These are phyloP conservation scores for Tuta absoluta DNA, from an alignment of 2,888 invertebrate genomes.

Conservation along the genomic window DNA sequence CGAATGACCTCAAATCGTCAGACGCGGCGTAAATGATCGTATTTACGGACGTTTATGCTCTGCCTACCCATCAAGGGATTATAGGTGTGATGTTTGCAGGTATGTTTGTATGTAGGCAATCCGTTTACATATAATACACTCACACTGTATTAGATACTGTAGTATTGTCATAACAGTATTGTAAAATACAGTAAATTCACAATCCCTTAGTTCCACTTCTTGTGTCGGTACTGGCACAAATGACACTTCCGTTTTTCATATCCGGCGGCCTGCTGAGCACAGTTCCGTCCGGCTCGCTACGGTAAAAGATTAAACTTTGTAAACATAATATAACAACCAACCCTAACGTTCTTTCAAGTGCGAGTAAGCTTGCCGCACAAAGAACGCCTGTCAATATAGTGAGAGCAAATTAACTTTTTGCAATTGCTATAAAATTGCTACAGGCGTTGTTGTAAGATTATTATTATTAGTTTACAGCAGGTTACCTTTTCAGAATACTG, in stretches of 20 bases:
- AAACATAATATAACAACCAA: background rate
- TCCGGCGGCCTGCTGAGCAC: conserved; percentile 40
- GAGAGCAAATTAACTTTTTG: background rate
- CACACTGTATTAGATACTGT: too few species aligned
- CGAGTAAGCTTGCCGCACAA: background rate
- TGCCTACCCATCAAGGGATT: too few species aligned
- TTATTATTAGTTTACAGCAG: too few species aligned
- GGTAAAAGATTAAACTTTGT: conserved; percentile 10
- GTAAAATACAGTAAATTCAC: too few species aligned
- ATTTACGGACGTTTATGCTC: too few species aligned
- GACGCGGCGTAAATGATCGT: too few species aligned
- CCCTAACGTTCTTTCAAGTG: background rate
- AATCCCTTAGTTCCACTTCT: background rate
- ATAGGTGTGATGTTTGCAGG: too few species aligned
- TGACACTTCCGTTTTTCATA: conserved; percentile 31
- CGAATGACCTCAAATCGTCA: too few species aligned
- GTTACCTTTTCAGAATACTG: too few species aligned
- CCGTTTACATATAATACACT: too few species aligned
- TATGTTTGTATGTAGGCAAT: too few species aligned
- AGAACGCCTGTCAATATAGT: conserved; percentile 1
- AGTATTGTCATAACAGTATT: too few species aligned
- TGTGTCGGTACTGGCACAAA: conserved; percentile 12
- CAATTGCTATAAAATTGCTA: background rate
- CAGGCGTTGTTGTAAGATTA: background rate
- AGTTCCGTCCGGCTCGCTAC: conserved; percentile 33